These are phyloP conservation scores for Enteromius treurensis DNA, from an alignment of 2,797 vertebrate species.

Conservation along the genomic window DNA sequence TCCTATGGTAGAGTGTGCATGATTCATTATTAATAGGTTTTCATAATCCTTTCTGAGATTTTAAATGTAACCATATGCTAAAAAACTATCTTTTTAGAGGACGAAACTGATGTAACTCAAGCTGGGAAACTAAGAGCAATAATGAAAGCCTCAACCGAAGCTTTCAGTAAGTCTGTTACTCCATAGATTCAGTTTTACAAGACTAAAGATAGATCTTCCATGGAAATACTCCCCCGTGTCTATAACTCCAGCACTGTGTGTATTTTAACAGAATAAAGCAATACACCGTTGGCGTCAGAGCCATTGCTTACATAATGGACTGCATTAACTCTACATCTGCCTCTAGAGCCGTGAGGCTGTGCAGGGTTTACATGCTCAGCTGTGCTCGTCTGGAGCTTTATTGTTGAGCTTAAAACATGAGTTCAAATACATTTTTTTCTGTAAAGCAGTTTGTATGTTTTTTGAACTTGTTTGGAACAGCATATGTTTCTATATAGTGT, in stretches of 20 bases:
- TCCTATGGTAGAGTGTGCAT: neutral
- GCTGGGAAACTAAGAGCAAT: constrained; percentile 9
- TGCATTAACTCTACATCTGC: constrained; percentile 43
- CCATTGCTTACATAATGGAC: constrained; percentile 45
- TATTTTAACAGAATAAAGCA: constrained; percentile 43
- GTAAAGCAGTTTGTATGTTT: neutral
- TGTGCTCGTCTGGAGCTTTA: constrained; percentile 15
- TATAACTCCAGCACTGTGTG: constrained; percentile 13
- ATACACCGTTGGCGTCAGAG: constrained; percentile 16
- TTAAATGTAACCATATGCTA: neutral
- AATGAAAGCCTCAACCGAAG: constrained; percentile 8
- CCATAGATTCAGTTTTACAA: constrained; percentile 22
- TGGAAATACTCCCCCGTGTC: constrained; percentile 31
- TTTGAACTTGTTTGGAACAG: neutral
- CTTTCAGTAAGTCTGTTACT: constrained; percentile 20
- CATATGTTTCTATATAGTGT: neutral
- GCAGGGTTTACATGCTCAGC: constrained; percentile 8
- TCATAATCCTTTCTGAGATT: neutral
- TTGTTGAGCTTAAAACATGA: neutral
- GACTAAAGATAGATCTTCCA: constrained; percentile 42
- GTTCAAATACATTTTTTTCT: neutral
- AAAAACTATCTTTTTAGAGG: neutral
- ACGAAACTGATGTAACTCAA: neutral
- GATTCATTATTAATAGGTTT: neutral
- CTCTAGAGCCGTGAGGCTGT: neutral